Conservation (phyloP, 1,140 invertebrate genomes). For the Anthonomus grandis region DNA sequence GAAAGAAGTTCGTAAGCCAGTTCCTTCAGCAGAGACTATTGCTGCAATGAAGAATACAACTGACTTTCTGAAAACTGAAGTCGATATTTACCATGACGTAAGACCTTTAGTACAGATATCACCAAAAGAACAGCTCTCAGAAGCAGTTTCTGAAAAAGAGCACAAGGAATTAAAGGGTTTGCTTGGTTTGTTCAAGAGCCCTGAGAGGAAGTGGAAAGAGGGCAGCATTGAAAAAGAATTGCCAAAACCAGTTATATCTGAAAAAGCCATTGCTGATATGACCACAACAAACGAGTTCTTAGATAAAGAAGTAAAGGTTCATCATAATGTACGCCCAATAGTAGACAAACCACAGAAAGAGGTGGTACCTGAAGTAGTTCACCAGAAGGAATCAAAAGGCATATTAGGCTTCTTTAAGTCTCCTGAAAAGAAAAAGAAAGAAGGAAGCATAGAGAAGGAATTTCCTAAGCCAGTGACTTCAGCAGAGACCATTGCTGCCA, state of each 20-base stretch:
- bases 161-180: conserved; percentile 9
- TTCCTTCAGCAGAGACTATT: conserved; percentile 11
- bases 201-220: conserved; percentile 17
- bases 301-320: conserved; percentile 22
- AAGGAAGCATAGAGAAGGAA: conserved; percentile 13
- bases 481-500: conserved; percentile 20
- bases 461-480: conserved; percentile 6
- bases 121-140: not conserved
- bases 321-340: conserved; percentile 31
- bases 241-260: not conserved
- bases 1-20: conserved; percentile 10
- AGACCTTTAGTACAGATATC: conserved; percentile 4
- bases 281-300: conserved; percentile 21
- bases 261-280: conserved; percentile 14
- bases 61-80: conserved; percentile 24
- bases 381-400: conserved; percentile 9
- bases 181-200: conserved; percentile 17
- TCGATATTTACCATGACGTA: conserved; percentile 29
- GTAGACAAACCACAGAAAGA: not conserved
- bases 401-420: conserved; percentile 17
- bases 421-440: conserved; percentile 19
- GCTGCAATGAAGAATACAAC: conserved; percentile 12
- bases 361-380: not conserved
- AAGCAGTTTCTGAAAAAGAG: not conserved
- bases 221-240: conserved; percentile 7